These are phyloP conservation scores for Aphidius colemani DNA, from an alignment of 2,888 invertebrate genomes.

Conservation along the genomic window DNA sequence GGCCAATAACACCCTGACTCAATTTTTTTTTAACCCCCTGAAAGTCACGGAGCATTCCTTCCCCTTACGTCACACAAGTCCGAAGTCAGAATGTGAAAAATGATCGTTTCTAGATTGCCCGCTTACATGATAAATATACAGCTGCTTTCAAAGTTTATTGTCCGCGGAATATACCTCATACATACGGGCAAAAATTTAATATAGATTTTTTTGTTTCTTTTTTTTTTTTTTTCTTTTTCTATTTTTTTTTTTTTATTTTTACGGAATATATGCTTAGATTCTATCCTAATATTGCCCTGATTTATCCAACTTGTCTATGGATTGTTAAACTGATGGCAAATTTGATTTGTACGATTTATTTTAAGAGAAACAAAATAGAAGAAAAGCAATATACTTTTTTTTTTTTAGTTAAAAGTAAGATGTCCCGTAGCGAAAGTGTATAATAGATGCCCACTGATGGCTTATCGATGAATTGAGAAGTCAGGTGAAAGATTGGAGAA, in stretches of 20 bases:
- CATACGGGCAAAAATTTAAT: constrained; percentile 1
- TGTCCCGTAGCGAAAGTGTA: constrained; percentile 30
- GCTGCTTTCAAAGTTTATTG: constrained; percentile 31
- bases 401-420: constrained; percentile 31
- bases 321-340: not conserved
- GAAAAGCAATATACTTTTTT: not conserved
- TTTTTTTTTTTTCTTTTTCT: constrained; percentile 30
- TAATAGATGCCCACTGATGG: not conserved
- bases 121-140: constrained; percentile 61
- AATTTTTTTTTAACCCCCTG: constrained; percentile 21
- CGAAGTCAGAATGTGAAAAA: constrained; percentile 57
- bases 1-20: constrained; percentile 52
- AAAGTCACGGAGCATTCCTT: constrained; percentile 1
- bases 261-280: not conserved
- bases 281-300: not conserved
- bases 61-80: constrained; percentile 40
- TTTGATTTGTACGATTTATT: constrained; percentile 4
- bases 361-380: not conserved
- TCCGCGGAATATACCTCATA: constrained; percentile 3
- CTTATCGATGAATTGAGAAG: constrained; percentile 3
- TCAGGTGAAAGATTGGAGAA: constrained; percentile 12
- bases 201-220: constrained; percentile 17
- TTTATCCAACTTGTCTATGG: not conserved
- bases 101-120: constrained; percentile 59
- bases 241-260: constrained; percentile 23